Conservation (phyloP, 53 echinoderm and acorn worm genomes). For the Astropecten irregularis region DNA sequence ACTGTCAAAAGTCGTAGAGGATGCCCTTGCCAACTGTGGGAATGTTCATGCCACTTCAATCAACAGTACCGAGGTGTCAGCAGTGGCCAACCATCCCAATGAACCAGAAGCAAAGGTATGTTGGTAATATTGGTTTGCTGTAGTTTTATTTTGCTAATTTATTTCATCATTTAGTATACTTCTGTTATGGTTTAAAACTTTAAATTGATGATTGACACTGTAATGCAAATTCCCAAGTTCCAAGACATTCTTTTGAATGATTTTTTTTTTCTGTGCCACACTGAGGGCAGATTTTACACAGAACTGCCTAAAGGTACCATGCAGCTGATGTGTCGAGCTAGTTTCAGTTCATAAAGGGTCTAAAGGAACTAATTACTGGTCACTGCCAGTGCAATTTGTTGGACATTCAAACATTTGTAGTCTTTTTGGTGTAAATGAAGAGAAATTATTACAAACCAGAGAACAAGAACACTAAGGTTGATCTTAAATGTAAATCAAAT, state of each 20-base stretch:
- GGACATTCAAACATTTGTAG: not conserved
- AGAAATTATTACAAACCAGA: not conserved
- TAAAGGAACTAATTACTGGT: slow-evolving; percentile 6
- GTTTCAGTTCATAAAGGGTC: not conserved
- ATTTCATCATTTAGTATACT: not conserved
- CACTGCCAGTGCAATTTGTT: not conserved
- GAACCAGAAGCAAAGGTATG: slow-evolving; percentile 18
- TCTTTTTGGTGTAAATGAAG: not conserved
- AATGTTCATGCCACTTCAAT: not conserved
- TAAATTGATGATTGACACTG: not conserved
- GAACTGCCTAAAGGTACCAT: not conserved
- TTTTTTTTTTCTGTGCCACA: slow-evolving; percentile 1
- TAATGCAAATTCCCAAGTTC: not conserved
- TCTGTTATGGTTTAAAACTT: not conserved
- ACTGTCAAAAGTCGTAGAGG: not conserved
- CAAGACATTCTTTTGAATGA: not conserved
- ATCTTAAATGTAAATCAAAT: no score
- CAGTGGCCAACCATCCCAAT: not conserved
- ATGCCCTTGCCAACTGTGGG: slow-evolving; percentile 1
- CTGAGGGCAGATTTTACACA: not conserved
- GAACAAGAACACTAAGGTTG: not conserved
- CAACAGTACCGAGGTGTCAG: not conserved
- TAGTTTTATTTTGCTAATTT: not conserved
- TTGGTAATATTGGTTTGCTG: not conserved
- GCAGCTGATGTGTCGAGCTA: not conserved